These are phyloP conservation scores for Pygoscelis antarcticus DNA, from an alignment of 2,113 vertebrate species.

Conservation along the genomic window DNA sequence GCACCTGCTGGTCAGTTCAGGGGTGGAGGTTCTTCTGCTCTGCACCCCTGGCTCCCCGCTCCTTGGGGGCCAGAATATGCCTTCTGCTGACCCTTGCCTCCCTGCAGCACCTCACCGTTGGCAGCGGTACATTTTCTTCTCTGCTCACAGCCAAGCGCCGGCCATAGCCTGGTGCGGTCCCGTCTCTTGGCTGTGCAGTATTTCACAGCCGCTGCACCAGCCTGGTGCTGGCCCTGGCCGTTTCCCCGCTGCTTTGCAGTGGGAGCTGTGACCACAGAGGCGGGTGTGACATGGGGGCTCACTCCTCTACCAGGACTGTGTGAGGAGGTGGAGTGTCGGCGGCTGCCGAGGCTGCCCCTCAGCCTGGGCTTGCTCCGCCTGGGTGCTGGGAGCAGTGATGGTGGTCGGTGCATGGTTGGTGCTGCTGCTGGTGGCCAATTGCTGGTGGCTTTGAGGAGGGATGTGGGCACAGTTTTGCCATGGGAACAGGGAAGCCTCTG, in stretches of 20 bases:
- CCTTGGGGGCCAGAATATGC: neutral
- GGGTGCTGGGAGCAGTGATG: accelerated
- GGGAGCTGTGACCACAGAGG: neutral
- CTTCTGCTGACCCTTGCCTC: neutral
- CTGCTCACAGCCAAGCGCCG: neutral
- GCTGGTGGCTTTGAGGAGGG: neutral
- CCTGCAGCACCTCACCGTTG: neutral
- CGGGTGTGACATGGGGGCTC: accelerated
- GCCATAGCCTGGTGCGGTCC: neutral
- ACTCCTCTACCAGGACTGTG: accelerated
- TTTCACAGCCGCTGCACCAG: neutral
- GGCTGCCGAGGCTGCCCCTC: neutral
- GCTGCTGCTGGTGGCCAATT: no score
- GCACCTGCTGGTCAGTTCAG: accelerated
- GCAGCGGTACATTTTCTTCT: neutral
- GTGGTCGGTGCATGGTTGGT: accelerated
- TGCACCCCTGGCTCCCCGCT: accelerated
- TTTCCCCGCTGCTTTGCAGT: accelerated
- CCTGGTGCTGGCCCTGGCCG: accelerated
- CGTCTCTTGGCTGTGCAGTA: neutral
- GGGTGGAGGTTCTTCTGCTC: neutral
- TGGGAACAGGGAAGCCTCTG: neutral
- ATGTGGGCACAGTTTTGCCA: neutral
- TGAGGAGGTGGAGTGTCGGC: no score
- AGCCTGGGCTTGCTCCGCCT: accelerated